Conservation (phyloP, 2,888 invertebrate genomes). For the Parnassius orleans region DNA sequence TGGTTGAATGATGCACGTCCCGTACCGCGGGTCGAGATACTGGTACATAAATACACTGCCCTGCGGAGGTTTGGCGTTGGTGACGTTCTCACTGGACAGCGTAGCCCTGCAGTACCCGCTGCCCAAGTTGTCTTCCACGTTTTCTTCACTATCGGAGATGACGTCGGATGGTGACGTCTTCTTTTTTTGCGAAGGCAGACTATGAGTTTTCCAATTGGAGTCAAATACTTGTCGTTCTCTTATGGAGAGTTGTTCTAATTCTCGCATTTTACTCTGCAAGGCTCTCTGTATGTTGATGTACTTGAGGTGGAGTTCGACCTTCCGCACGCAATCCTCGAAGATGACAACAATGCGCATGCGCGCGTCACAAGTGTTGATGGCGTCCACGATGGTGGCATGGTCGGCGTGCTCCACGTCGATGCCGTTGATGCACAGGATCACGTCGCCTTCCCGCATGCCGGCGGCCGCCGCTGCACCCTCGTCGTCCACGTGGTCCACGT, state of each 20-base stretch:
- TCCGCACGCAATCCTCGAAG: slow-evolving; percentile 97
- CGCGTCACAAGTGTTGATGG: slow-evolving; percentile 93
- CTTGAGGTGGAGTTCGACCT: slow-evolving; percentile 95
- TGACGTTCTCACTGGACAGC: slow-evolving; percentile 90
- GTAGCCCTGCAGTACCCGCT: slow-evolving; percentile 87
- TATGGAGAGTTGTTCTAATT: slow-evolving; percentile 89
- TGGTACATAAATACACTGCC: slow-evolving; percentile 82
- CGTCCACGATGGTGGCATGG: slow-evolving; percentile 94
- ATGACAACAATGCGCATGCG: slow-evolving; percentile 97
- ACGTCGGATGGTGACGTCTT: slow-evolving; percentile 80
- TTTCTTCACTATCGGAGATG: slow-evolving; percentile 67
- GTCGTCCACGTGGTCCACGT: slow-evolving; percentile 97
- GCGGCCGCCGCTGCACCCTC: slow-evolving; percentile 95
- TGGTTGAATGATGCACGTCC: slow-evolving; percentile 85
- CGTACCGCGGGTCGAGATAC: slow-evolving; percentile 86
- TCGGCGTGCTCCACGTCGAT: slow-evolving; percentile 96
- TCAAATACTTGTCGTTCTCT: slow-evolving; percentile 91
- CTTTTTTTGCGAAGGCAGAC: slow-evolving; percentile 91
- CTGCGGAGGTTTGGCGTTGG: slow-evolving; percentile 69
- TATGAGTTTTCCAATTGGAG: slow-evolving; percentile 94
- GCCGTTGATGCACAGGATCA: slow-evolving; percentile 98
- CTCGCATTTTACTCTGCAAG: slow-evolving; percentile 91
- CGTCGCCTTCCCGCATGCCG: slow-evolving; percentile 98
- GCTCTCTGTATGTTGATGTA: slow-evolving; percentile 93
- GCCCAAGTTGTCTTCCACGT: slow-evolving; percentile 71